Base-by-base conservation (phyloP, 2,797 vertebrate genomes). In the Hafferia zeledoni region DNA sequence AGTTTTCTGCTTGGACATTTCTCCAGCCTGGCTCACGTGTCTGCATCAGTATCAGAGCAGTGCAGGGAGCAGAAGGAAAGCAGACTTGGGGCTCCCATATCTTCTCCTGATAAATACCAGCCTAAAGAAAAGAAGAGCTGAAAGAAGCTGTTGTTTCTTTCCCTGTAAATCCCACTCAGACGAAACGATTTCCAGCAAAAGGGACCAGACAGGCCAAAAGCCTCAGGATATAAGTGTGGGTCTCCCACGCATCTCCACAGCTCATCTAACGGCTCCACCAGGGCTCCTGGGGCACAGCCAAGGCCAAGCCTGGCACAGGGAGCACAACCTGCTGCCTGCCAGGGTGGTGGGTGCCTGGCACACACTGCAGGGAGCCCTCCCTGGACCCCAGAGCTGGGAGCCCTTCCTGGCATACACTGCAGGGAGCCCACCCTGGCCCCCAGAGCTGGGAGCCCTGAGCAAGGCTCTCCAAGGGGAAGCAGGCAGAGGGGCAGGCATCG, bases 61-160 rank as follows among this genome's bases (percentile, higher is more conserved):
- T 0, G 0, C 67, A 15, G 6, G 17, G 30, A 19, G 17, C 46
- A 79, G 43, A 57, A 49, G 17, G 20, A 37, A 55, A 68, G 7
- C 28, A 17, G 0, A 13, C 12, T 0, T 57, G 49, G 37, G 57
- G 31, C 4, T 3, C 13, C 14, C 1, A 0, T 6, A 11, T 4
- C 57, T 78, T 49, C 31, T 77, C 44, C 41, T 35, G 33, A 2
- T 17, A 77, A 35, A 22, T 35, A 49, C 2, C 31, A 4, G 2
- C 23, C 52, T 28, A 9, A 50, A 28, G 37, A 82, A 30, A 70
- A 27, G 7, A 55, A 46, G 33, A 77, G 14, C 27, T 35, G 63
- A 44, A 77, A 33, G 17, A n/a, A 65, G 35, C 19, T 52, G 10
- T 19, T 46, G 15, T 5, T 4, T 35, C 59, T 44, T 24, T 20